A percentile compares a stretch with the other conserved stretches of the same genome.
Conservation (phyloP, 2,888 invertebrate genomes). For the Lycocerus yunnanus region DNA sequence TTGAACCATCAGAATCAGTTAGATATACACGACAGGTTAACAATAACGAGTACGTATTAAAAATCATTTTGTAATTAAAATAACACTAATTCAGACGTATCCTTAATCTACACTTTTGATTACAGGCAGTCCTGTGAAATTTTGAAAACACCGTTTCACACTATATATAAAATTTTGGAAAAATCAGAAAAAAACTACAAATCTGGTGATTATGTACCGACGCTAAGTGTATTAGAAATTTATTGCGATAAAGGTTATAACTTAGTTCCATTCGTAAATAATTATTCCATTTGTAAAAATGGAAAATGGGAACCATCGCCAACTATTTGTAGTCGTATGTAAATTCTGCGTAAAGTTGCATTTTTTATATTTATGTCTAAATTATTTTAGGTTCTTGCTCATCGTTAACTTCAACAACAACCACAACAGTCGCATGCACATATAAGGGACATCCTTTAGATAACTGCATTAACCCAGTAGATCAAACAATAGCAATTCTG, state of each 20-base stretch:
- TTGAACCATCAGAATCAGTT: too few relatives aligned
- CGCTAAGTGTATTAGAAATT: slow-evolving; percentile 33
- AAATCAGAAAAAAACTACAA: too few relatives aligned
- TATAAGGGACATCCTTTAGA: background rate
- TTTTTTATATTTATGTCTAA: background rate
- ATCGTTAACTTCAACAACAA: background rate
- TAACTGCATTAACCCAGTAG: slow-evolving; percentile 30
- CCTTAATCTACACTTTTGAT: too few relatives aligned
- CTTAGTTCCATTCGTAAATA: background rate
- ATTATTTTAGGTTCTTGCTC: background rate
- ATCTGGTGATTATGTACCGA: slow-evolving; percentile 31
- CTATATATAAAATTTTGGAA: too few relatives aligned
- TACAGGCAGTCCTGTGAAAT: too few relatives aligned
- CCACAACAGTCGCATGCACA: slow-evolving; percentile 12
- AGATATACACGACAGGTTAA: too few relatives aligned
- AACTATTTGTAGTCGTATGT: slow-evolving; percentile 8
- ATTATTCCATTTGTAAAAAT: slow-evolving; percentile 6
- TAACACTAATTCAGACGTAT: too few relatives aligned
- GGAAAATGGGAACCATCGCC: slow-evolving; percentile 3
- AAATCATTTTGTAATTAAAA: too few relatives aligned
- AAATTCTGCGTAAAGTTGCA: background rate
- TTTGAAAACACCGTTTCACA: too few relatives aligned
- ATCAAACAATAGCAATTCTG: slow-evolving; percentile 37
- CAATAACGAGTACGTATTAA: too few relatives aligned
- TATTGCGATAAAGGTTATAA: slow-evolving; percentile 27